These are phyloP conservation scores for Pseudoatta argentina DNA, from an alignment of 1,140 invertebrate species.

Conservation along the genomic window DNA sequence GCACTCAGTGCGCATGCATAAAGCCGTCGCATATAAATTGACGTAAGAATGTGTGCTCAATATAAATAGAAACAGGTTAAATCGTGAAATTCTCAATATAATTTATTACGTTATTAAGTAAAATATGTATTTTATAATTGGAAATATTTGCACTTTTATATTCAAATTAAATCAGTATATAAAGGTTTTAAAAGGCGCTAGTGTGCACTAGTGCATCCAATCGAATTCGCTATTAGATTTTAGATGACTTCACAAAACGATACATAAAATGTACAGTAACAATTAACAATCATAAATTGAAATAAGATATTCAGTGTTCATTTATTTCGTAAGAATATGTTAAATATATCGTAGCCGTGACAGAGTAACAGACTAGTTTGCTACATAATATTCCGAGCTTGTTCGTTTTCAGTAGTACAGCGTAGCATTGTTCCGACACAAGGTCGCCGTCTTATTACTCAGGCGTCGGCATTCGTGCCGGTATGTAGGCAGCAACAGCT, in stretches of 20 bases:
- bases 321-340: not conserved
- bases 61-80: too few species aligned
- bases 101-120: too few species aligned
- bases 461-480: not conserved
- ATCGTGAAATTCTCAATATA: too few species aligned
- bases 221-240: too few species aligned
- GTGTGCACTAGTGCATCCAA: too few species aligned
- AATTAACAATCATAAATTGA: not conserved
- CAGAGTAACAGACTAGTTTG: not conserved
- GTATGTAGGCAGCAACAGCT: not conserved
- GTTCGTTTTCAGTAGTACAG: slow-evolving; percentile 9
- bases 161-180: too few species aligned
- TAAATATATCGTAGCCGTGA: not conserved
- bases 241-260: not conserved
- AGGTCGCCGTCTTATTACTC: slow-evolving; percentile 3
- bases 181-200: too few species aligned
- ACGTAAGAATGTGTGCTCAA: too few species aligned
- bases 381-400: not conserved
- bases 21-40: too few species aligned
- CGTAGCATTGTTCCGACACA: not conserved
- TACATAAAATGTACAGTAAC: not conserved
- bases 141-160: too few species aligned
- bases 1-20: too few species aligned
- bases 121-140: too few species aligned
- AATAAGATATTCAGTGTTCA: not conserved